phyloP scores from a whole-genome alignment of 1,140 invertebrate species.

The Mactra quadrangularis region DNA sequence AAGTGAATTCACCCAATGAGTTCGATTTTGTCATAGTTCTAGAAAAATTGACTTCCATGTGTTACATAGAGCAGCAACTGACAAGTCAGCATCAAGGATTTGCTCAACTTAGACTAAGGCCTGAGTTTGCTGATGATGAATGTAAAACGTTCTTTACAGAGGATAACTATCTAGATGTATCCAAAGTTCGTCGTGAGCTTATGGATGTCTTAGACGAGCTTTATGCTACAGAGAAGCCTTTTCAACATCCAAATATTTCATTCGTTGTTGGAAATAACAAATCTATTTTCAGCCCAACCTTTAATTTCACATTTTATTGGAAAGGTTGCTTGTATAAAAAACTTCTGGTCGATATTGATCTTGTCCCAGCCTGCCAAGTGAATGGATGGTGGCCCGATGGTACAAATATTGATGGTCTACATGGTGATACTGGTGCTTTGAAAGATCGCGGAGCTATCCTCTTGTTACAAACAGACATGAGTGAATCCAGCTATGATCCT shows the following conservation, averaged over 20 bases:
- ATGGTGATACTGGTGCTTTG: not conserved
- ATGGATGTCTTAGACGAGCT: constrained; percentile 3
- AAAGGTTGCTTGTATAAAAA: constrained; percentile 24
- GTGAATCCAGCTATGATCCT: not conserved
- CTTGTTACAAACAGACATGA: constrained; percentile 11
- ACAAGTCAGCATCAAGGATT: not conserved
- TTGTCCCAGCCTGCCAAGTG: not conserved
- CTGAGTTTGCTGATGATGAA: not conserved
- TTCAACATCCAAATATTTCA: constrained; percentile 24
- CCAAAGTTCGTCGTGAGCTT: not conserved
- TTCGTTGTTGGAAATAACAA: constrained; percentile 19
- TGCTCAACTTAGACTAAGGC: constrained; percentile 2
- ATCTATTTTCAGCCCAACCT: constrained; percentile 3
- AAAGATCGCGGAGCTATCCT: constrained; percentile 11
- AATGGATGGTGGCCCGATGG: constrained; percentile 1
- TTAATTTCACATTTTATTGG: constrained; percentile 2
- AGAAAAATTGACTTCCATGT: constrained; percentile 20
- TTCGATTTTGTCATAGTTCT: constrained; percentile 43
- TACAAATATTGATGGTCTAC: not conserved
- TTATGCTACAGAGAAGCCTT: constrained; percentile 5
- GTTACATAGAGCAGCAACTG: constrained; percentile 4
- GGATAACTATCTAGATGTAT: not conserved
- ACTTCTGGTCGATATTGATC: constrained; percentile 19
- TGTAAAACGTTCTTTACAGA: not conserved
- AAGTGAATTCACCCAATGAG: constrained; percentile 32